A percentile compares a stretch with the other conserved stretches of the same genome.
These are phyloP conservation scores for Danio choprae DNA, from an alignment of 2,797 vertebrate genomes.

Conservation along the genomic window DNA sequence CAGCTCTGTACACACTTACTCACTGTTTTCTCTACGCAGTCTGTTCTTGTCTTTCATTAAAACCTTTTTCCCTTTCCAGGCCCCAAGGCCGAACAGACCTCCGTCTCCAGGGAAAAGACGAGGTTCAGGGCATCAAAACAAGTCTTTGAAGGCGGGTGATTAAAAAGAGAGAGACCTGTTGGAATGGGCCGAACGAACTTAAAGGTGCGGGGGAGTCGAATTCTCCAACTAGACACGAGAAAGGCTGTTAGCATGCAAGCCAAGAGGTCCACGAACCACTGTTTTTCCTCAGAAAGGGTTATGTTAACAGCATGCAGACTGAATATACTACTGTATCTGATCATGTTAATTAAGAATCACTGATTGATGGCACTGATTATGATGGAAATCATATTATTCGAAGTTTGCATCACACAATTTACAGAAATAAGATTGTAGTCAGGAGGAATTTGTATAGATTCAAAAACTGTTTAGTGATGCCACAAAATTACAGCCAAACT, in stretches of 20 bases:
- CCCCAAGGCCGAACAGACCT: constrained; percentile 59
- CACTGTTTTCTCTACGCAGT: constrained; percentile 10
- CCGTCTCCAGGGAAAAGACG: constrained; percentile 61
- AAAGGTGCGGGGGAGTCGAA: constrained; percentile 39
- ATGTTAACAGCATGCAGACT: constrained; percentile 71
- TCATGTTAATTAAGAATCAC: constrained; percentile 3
- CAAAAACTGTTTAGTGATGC: too few relatives aligned
- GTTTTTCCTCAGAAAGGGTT: constrained; percentile 69
- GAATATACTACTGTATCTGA: constrained; percentile 56
- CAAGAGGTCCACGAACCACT: constrained; percentile 71
- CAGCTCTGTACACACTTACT: constrained; percentile 11
- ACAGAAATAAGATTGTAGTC: too few relatives aligned
- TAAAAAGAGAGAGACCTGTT: constrained; percentile 76
- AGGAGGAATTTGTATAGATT: too few relatives aligned
- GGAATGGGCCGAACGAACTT: constrained; percentile 68
- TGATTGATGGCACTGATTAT: not conserved
- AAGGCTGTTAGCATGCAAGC: constrained; percentile 67
- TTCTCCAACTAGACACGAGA: constrained; percentile 66
- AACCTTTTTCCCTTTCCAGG: constrained; percentile 58
- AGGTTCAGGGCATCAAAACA: constrained; percentile 65
- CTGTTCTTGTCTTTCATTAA: constrained; percentile 53
- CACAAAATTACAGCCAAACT: too few relatives aligned
- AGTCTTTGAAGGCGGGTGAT: constrained; percentile 76
- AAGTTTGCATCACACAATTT: too few relatives aligned
- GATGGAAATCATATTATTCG: not conserved